A percentile compares a stretch with the other conserved stretches of the same genome.
Evolutionary conservation across 2,888 invertebrate species (phyloP).

Genomic region (Thymelicus sylvestris): DNA sequence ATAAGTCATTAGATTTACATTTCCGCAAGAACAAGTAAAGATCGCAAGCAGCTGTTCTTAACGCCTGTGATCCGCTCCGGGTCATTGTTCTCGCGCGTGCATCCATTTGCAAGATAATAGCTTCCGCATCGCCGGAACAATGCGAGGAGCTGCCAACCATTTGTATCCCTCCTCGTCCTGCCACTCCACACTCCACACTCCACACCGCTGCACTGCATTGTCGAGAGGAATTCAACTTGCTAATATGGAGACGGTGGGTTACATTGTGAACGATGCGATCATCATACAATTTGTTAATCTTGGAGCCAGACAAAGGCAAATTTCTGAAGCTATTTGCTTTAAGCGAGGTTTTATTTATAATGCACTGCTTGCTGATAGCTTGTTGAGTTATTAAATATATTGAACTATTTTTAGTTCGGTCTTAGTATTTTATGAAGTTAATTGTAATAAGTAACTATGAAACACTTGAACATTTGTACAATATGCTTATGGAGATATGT

Average conservation of each 20-base stretch:
- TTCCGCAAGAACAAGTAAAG: slow-evolving; percentile 3
- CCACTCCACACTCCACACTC: too few relatives aligned
- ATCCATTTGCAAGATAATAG: slow-evolving; percentile 31
- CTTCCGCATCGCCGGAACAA: slow-evolving; percentile 13
- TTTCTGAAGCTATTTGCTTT: background rate
- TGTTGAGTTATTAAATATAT: too few relatives aligned
- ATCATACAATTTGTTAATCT: background rate
- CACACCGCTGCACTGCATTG: slow-evolving; percentile 5
- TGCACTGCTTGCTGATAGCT: background rate
- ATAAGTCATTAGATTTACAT: slow-evolving; percentile 1
- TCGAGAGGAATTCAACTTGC: background rate
- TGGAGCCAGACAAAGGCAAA: background rate
- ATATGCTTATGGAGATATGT: too few relatives aligned
- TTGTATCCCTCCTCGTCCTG: slow-evolving; percentile 14
- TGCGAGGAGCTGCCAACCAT: slow-evolving; percentile 19
- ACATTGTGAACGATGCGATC: background rate
- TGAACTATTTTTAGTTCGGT: too few relatives aligned
- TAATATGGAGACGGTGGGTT: slow-evolving; percentile 1
- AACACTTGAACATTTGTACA: too few relatives aligned
- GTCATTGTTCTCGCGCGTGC: slow-evolving; percentile 17
- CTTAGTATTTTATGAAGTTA: too few relatives aligned
- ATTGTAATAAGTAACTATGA: too few relatives aligned
- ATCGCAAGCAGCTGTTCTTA: slow-evolving; percentile 16
- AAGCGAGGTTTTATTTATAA: background rate
- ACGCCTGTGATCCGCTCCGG: slow-evolving; percentile 25